Conservation (phyloP, 64 coral and sea anemone genomes). For the Porites australiensis region DNA sequence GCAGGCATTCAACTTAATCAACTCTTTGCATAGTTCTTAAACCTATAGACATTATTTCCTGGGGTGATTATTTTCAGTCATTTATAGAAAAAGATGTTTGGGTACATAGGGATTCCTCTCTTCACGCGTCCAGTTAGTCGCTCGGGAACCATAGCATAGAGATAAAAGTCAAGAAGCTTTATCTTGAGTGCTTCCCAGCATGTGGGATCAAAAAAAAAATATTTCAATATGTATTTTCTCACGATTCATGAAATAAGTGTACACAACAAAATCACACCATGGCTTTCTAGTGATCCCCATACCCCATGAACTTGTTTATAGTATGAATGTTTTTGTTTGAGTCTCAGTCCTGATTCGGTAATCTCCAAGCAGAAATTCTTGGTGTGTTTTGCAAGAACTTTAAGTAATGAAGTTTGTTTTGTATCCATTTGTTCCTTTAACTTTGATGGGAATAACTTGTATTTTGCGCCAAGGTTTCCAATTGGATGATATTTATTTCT, state of each 20-base stretch:
- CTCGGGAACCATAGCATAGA: conserved; percentile 59
- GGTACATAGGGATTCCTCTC: conserved; percentile 32
- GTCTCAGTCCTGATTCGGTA: conserved; percentile 40
- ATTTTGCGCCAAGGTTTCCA: conserved; percentile 66
- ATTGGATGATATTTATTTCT: conserved; percentile 41
- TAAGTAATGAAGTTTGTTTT: conserved; percentile 7
- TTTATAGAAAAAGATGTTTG: conserved; percentile 1
- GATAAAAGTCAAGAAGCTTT: conserved; percentile 60
- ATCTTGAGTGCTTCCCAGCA: conserved; percentile 42
- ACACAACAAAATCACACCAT: conserved; percentile 74
- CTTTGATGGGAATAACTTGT: conserved; percentile 53
- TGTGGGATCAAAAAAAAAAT: conserved; percentile 46
- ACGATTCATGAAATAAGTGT: not conserved
- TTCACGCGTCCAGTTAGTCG: conserved; percentile 41
- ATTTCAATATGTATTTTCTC: conserved; percentile 63
- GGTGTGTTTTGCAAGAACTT: conserved; percentile 35
- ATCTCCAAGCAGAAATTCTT: conserved; percentile 58
- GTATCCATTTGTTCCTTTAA: conserved; percentile 10
- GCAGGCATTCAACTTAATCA: not conserved
- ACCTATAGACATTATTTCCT: not conserved
- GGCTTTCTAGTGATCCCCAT: conserved; percentile 46
- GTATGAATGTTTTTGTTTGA: conserved; percentile 57
- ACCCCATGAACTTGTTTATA: conserved; percentile 61
- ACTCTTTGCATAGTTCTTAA: conserved; percentile 2
- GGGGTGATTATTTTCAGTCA: conserved; percentile 9